Evolutionary conservation across 2,888 invertebrate genomes (phyloP), one percentile per base, ranked within the genome.

Genomic region (Zaprionus lineosus): DNA sequence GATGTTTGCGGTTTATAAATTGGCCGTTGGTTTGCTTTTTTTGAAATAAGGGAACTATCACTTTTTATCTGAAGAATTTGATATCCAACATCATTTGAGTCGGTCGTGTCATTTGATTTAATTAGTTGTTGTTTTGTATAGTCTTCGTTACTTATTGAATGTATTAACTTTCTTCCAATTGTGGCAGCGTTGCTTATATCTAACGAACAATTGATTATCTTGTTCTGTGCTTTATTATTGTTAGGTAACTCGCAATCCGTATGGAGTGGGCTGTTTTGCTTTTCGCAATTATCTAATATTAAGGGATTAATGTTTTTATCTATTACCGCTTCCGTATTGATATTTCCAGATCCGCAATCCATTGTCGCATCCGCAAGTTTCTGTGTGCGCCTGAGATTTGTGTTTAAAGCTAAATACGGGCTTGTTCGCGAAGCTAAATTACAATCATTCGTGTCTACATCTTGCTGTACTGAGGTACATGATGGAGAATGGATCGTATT

Each of bases 21-120:
- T 40, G 65, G 52, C 40, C 66, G 58, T 51, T 69, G 70, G 40
- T 60, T 60, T 37, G 56, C 39, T 43, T 66, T 83, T 11, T 65
- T 63, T 16, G 77, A 64, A 59, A 85, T 76, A 18, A 88, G 71
- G 4, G 87, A 87, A 68, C 87, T 88, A 43, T 89, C 89, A 72
- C 88, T 88, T 43, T 86, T 85, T 16, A 88, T 87, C 51, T 89
- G 88, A 16, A 87, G 66, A 28, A 88, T 74, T 71, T 89, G 86
- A 67, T 89, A 89, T 14, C 89, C 87, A 58, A 76, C 59, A 40
- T 73, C 70, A 24, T 78, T 64, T 15, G 51, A 36, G 36, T 56
- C 68, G 5, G 50, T 31, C 15, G 65, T 29, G 41, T 53, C 43
- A 26, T 52, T 53, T 12, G 48, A 52, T 65, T 73, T 77, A 52